Conservation (phyloP, 2,888 invertebrate genomes). For the Synergus umbraculus region DNA sequence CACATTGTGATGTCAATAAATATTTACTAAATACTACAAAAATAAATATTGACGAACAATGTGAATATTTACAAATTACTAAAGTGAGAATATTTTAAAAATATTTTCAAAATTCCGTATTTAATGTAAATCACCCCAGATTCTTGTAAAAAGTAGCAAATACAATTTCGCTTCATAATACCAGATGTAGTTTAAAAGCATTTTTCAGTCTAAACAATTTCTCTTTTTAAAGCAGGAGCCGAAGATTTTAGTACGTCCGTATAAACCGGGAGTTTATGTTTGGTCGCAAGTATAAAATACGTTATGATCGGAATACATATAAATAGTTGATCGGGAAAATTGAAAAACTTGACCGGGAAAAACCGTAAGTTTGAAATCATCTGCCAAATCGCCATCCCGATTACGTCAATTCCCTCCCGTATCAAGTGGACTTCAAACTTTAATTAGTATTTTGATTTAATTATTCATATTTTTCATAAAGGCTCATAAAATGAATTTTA, state of each 20-base stretch:
- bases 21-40: background rate
- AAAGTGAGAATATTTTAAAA: background rate
- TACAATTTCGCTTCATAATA: background rate
- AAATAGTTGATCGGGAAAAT: too few species aligned
- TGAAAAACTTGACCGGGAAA: too few species aligned
- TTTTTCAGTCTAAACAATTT: background rate
- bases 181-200: background rate
- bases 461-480: background rate
- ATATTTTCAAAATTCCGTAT: background rate
- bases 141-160: constrained; percentile 4
- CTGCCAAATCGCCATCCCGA: too few species aligned
- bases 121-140: background rate
- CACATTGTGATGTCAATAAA: background rate
- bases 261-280: background rate
- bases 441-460: background rate
- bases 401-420: background rate
- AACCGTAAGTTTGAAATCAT: too few species aligned
- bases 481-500: background rate
- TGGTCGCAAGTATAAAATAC: too few species aligned
- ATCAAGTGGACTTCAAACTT: background rate
- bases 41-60: background rate
- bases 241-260: background rate
- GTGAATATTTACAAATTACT: background rate
- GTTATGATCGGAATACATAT: too few species aligned
- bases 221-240: background rate